phyloP scores from a whole-genome alignment of 2,888 invertebrate genomes.

The Agrilus mali region DNA sequence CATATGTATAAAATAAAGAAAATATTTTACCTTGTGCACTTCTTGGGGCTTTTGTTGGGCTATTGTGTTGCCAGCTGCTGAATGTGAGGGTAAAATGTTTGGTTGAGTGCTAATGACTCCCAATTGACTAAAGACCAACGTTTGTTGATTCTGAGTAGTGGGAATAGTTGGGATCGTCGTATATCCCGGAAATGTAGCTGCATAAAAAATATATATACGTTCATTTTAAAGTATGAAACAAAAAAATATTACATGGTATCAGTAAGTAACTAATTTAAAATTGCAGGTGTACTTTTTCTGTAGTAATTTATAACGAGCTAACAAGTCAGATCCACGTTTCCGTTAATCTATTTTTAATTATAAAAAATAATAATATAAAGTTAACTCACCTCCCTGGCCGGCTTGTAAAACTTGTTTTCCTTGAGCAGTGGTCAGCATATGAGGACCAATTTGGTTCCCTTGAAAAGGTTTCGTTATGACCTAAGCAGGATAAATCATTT shows the following conservation, averaged over 20 bases:
- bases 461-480: conserved; percentile 80
- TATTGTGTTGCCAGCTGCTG: conserved; percentile 34
- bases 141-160: conserved; percentile 61
- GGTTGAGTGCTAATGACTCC: conserved; percentile 59
- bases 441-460: conserved; percentile 61
- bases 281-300: no score
- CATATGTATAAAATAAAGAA: no score
- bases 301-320: no score
- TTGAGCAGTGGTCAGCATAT: conserved; percentile 67
- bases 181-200: conserved; percentile 61
- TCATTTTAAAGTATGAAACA: not conserved
- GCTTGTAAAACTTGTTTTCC: conserved; percentile 59
- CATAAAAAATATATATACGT: conserved; percentile 7
- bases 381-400: conserved; percentile 44
- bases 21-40: conserved; percentile 56
- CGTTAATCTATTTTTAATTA: not conserved
- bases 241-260: not conserved
- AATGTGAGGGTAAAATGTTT: conserved; percentile 50
- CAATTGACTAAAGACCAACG: conserved; percentile 61
- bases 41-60: conserved; percentile 47
- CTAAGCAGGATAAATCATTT: conserved; percentile 27
- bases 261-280: not conserved
- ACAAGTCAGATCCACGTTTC: no score
- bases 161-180: conserved; percentile 66
- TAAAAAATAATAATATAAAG: not conserved